phyloP scores from a whole-genome alignment of 2,113 vertebrate species.

The Daphoenositta chrysoptera region DNA sequence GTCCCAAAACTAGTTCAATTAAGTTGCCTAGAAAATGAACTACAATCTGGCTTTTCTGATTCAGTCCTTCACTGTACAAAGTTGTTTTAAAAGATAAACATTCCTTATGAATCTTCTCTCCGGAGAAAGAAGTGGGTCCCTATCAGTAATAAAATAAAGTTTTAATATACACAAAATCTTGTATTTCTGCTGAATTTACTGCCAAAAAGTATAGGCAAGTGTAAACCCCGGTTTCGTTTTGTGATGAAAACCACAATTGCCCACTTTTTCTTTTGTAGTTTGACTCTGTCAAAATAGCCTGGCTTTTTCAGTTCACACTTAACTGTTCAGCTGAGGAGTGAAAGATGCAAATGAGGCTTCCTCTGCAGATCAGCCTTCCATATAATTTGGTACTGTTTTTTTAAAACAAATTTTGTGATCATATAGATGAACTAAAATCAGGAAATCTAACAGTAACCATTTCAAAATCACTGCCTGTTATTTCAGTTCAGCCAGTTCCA shows the following conservation, averaged over 20 bases:
- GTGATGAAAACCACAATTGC: background rate
- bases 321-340: background rate
- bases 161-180: background rate
- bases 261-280: background rate
- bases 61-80: background rate
- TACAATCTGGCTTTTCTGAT: background rate
- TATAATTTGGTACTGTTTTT: background rate
- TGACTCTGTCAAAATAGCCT: background rate
- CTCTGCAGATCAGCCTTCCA: background rate
- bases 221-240: background rate
- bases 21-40: background rate
- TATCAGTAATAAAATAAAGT: background rate
- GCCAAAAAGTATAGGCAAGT: background rate
- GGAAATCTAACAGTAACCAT: background rate
- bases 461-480: background rate
- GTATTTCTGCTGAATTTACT: background rate
- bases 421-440: background rate
- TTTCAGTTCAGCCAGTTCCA: background rate
- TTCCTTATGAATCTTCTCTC: background rate
- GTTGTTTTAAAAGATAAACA: background rate
- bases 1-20: background rate
- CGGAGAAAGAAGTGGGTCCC: background rate
- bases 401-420: background rate
- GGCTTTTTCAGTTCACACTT: background rate
- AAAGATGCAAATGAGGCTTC: background rate